Evolutionary conservation across 2,113 vertebrate genomes (phyloP).

Genomic region (Gymnocephalus cernua): DNA sequence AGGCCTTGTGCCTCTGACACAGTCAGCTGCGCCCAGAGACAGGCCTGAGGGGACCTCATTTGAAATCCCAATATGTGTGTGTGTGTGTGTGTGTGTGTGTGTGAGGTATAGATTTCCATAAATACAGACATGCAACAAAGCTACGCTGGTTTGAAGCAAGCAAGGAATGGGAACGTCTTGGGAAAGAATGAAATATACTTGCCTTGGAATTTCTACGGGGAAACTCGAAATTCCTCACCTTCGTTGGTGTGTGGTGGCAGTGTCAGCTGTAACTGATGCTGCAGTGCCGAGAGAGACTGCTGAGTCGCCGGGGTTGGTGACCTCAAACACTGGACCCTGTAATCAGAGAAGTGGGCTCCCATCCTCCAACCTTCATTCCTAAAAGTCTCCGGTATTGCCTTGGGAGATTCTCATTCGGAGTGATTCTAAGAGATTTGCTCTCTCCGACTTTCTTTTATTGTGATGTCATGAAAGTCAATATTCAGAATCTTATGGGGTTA

Average conservation of each 20-base stretch:
- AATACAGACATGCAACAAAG: neutral
- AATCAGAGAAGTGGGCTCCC: neutral
- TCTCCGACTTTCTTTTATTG: neutral
- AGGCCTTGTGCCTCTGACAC: conserved; percentile 6
- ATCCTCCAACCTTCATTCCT: neutral
- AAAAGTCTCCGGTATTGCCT: neutral
- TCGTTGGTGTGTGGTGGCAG: conserved; percentile 16
- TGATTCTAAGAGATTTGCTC: neutral
- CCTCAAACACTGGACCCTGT: neutral
- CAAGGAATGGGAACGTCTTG: conserved; percentile 17
- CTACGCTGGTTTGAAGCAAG: neutral
- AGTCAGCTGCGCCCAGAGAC: neutral
- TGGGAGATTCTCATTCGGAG: neutral
- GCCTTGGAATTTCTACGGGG: conserved; percentile 69
- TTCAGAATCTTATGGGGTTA: neutral
- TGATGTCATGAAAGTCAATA: neutral
- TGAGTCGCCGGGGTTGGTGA: conserved; percentile 26
- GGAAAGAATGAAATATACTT: conserved; percentile 45
- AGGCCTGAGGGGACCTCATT: conserved; percentile 28
- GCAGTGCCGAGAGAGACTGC: conserved; percentile 10
- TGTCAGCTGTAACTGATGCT: conserved; percentile 35
- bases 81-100: too few species aligned
- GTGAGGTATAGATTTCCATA: conserved; percentile 3
- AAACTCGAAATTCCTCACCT: conserved; percentile 81
- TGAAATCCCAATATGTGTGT: conserved; percentile 14